Percentiles rank a stretch among this genome's conserved stretches.
phyloP scores from a whole-genome alignment of 2,797 vertebrate genomes.

The Rhynchonycteris naso region DNA sequence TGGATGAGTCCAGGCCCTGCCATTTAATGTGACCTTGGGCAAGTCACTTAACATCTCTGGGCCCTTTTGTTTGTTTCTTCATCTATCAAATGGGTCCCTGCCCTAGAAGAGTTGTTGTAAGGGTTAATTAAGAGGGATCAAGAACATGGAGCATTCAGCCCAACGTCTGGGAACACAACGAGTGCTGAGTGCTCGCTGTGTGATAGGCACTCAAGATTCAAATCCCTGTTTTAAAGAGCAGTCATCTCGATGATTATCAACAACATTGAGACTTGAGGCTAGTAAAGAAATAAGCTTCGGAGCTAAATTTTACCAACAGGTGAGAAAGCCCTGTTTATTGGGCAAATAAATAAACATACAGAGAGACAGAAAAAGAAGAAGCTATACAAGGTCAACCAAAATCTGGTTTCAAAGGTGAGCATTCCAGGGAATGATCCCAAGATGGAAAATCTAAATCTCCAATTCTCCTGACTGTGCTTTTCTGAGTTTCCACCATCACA shows the following conservation, averaged over 20 bases:
- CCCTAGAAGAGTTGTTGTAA: neutral
- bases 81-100: neutral
- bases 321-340: neutral
- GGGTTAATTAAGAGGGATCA: neutral
- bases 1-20: neutral
- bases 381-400: neutral
- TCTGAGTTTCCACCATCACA: neutral
- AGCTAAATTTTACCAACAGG: slow-evolving; percentile 11
- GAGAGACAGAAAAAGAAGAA: neutral
- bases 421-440: neutral
- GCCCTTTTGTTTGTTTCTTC: neutral
- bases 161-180: neutral
- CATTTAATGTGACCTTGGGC: neutral
- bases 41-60: neutral
- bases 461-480: neutral
- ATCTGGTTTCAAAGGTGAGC: neutral
- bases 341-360: neutral
- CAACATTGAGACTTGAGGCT: neutral
- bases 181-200: neutral
- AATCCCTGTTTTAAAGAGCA: neutral
- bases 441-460: neutral
- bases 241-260: neutral
- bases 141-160: neutral
- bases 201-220: neutral
- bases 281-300: neutral